Evolutionary conservation across 2,888 invertebrate genomes (phyloP), one percentile per base, ranked within the genome.

Genomic region (Cryptus viduatorius): DNA sequence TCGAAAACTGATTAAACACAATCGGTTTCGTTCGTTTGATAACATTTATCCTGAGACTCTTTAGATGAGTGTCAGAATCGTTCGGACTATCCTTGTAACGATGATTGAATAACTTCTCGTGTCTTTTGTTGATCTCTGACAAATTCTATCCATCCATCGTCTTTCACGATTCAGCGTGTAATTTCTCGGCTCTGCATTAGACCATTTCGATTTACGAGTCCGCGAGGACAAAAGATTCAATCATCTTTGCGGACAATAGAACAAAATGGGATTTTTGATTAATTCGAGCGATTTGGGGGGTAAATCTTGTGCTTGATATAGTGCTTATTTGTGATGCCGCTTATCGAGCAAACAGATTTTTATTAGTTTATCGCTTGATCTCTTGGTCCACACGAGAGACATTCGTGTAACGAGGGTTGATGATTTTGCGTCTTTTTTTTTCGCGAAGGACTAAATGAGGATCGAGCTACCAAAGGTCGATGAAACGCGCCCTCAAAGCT

Each of bases 391-490:
- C 56, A 14, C 14, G 14, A 44, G 69, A 37, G 44, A 19, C n/a
- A 72, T 72, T 8, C 42, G 44, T 56, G 4, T 44, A 72, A 44
- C 42, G 42, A 19, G 44, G 42, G 42, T 24, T 44, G 44, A 72
- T 72, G 72, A 59, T 59, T 72, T 44, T 44, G 72, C 44, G 72
- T 48, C 16, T 53, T 72, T 59, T 44, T 44, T 42, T n/a, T 16
- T 56, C 7, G 4, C 2, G 5, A n/a, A 37, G 37, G 10, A 16
- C n/a, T 8, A 12, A 48, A 24, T 14, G 46, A 46, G 48, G 68
- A 24, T 68, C 19, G 14, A 48, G 14, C 24, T 48, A n/a, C 10
- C 48, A 37, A 8, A 29, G 44, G 12, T 24, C 31, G 68, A 24
- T 29, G 46, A 14, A 68, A 48, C 1, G 16, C n/a, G 1, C 68